Conservation (phyloP, 2,797 vertebrate species). For the Corythornis leucogaster region DNA sequence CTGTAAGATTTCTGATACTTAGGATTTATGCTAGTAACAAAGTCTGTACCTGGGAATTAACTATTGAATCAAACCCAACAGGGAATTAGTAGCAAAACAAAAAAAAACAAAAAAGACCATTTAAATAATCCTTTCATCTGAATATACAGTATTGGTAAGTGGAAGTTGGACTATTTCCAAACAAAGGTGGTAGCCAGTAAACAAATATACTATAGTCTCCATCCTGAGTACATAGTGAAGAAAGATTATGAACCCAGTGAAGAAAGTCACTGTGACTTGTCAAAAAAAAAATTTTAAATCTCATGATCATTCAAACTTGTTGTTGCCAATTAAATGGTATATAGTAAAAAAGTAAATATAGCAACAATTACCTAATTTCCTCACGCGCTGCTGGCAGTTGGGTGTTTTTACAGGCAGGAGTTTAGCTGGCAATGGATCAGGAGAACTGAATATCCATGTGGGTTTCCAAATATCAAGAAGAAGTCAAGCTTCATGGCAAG, state of each 20-base stretch:
- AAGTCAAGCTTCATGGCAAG: not conserved
- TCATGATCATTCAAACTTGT: not conserved
- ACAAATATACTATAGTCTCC: not conserved
- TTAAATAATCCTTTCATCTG: not conserved
- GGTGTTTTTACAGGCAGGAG: not conserved
- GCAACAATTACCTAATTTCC: slow-evolving; percentile 32
- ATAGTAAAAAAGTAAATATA: not conserved
- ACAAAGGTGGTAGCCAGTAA: not conserved
- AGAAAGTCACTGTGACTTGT: not conserved
- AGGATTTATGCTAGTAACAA: not conserved
- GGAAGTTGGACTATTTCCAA: not conserved
- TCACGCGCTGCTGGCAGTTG: not conserved
- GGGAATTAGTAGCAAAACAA: not conserved
- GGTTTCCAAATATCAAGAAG: not conserved
- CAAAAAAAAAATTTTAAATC: not conserved
- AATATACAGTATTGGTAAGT: not conserved
- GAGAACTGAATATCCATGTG: not conserved
- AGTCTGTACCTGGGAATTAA: not conserved
- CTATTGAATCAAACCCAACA: not conserved
- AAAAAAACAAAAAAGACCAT: not conserved
- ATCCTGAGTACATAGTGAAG: not conserved
- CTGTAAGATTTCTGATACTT: not conserved
- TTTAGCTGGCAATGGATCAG: not conserved
- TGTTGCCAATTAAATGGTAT: not conserved
- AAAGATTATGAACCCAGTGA: not conserved